A percentile compares a stretch with the other conserved stretches of the same genome.
phyloP scores from a whole-genome alignment of 1,140 invertebrate genomes.

The Zaprionus davidi region DNA sequence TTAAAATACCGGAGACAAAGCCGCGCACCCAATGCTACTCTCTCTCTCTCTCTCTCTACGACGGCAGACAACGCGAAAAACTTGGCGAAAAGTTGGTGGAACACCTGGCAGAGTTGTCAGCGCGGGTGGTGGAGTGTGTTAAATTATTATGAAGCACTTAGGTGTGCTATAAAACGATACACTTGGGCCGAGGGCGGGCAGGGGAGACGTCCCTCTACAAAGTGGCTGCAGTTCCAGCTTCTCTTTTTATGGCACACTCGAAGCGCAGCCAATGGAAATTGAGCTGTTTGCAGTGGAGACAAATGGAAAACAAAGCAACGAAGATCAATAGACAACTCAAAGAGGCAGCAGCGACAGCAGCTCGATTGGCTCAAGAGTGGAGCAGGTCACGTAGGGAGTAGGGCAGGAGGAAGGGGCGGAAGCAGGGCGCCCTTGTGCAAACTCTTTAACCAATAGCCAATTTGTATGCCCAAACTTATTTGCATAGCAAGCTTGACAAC shows the following conservation, averaged over 20 bases:
- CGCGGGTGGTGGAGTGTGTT: conserved; percentile 55
- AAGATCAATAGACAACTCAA: conserved; percentile 74
- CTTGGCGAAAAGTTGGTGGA: conserved; percentile 71
- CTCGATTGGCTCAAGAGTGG: conserved; percentile 47
- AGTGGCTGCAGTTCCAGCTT: conserved; percentile 63
- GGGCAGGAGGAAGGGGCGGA: not conserved
- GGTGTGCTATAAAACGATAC: conserved; percentile 66
- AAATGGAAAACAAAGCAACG: conserved; percentile 68
- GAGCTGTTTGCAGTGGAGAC: conserved; percentile 70
- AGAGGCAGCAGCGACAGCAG: conserved; percentile 35
- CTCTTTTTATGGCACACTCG: conserved; percentile 53
- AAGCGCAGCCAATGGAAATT: conserved; percentile 65
- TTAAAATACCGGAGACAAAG: conserved; percentile 81
- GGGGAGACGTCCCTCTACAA: not conserved
- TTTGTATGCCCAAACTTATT: conserved; percentile 77
- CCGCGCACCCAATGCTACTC: conserved; percentile 34
- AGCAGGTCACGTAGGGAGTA: conserved; percentile 20
- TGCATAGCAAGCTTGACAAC: conserved; percentile 58
- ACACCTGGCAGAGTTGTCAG: conserved; percentile 52
- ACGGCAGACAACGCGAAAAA: conserved; percentile 54
- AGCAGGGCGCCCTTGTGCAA: not conserved
- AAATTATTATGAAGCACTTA: conserved; percentile 82
- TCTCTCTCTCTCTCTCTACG: not conserved
- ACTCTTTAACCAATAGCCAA: conserved; percentile 63
- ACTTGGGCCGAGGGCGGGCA: conserved; percentile 30